Base-by-base conservation (phyloP, 2,888 invertebrate genomes). In the Macrophya annulata region DNA sequence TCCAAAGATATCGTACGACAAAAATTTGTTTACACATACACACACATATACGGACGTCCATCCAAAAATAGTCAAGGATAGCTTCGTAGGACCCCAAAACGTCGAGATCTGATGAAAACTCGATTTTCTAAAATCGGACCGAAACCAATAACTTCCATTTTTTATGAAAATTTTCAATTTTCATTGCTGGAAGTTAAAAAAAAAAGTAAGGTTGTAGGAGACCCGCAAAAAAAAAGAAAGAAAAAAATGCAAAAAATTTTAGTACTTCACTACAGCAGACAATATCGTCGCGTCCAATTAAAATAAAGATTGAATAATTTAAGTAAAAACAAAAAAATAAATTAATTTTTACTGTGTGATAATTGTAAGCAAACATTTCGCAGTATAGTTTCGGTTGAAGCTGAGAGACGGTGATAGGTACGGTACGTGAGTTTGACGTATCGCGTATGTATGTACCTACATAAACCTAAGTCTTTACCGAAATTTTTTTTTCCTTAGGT, bases 401-500 rank as follows among this genome's bases (percentile, higher is more conserved):
- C n/a, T 76, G 37, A 1, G 21, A n/a, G 31, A 3, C 1, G 3
- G 3, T 31, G 31, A 31, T 31, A 3, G 31, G 31, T 31, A 31
- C 31, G 68, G 72, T 37, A 21, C 51, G 17, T n/a, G 17, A 48
- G 51, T 51, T 51, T 43, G 37, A 40, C 51, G 40, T 9, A 21
- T 17, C 21, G 51, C 1, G 31, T 31, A 31, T 1, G 3, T 31
- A 31, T 1, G 3, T 31, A 31, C 31, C 31, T 3, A 31, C 31
- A 31, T 31, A 31, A 31, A 31, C 31, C 31, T 55, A n/a, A 55
- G 55, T 62, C 59, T 59, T 79, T 40, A n/a, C 59, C 40, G 62
- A 62, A 40, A 4, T 62, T 81, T 81, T 81, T 77, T 62, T 81
- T 81, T 81, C 51, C 21, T n/a, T 40, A 6, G 43, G n/a, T 6